Percentiles rank a stretch among this genome's conserved stretches.
Conservation (phyloP, 2,113 vertebrate genomes). For the Phaethornis superciliosus region DNA sequence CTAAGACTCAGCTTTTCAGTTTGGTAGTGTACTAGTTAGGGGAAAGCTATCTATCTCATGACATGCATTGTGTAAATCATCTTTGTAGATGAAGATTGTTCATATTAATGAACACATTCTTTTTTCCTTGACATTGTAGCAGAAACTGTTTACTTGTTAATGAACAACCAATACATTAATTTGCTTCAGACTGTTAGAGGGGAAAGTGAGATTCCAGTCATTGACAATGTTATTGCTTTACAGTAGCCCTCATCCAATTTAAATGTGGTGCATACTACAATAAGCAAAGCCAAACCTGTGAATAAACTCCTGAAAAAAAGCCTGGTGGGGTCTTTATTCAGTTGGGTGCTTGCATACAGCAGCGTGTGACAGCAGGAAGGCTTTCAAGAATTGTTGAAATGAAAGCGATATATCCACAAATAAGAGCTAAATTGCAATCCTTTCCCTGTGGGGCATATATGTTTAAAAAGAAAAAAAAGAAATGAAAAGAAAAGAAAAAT, state of each 20-base stretch:
- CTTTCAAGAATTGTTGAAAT: conserved; percentile 61
- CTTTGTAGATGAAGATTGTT: conserved; percentile 72
- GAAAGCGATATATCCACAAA: conserved; percentile 69
- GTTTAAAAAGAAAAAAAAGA: conserved; percentile 20
- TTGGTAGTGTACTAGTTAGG: conserved; percentile 76
- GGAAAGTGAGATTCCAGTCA: conserved; percentile 76
- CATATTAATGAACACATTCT: conserved; percentile 70
- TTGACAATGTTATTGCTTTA: conserved; percentile 74
- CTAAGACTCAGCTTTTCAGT: conserved; percentile 71
- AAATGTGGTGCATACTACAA: conserved; percentile 82
- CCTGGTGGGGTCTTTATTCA: conserved; percentile 71
- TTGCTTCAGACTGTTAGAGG: conserved; percentile 79
- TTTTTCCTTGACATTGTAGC: conserved; percentile 75
- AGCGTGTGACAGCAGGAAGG: conserved; percentile 33
- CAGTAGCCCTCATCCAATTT: conserved; percentile 78
- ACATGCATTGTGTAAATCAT: conserved; percentile 78
- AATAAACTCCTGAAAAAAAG: conserved; percentile 85
- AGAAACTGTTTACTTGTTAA: conserved; percentile 73
- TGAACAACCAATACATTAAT: conserved; percentile 77
- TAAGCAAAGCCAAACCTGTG: conserved; percentile 80
- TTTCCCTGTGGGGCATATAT: conserved; percentile 74
- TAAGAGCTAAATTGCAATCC: conserved; percentile 70
- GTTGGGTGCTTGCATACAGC: conserved; percentile 27
- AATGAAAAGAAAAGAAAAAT: conserved; percentile 68
- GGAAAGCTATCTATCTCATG: conserved; percentile 66